A percentile compares a stretch with the other conserved stretches of the same genome.
These are phyloP conservation scores for Pristionchus exspectatus DNA, from an alignment of 2,888 invertebrate genomes.

Conservation along the genomic window DNA sequence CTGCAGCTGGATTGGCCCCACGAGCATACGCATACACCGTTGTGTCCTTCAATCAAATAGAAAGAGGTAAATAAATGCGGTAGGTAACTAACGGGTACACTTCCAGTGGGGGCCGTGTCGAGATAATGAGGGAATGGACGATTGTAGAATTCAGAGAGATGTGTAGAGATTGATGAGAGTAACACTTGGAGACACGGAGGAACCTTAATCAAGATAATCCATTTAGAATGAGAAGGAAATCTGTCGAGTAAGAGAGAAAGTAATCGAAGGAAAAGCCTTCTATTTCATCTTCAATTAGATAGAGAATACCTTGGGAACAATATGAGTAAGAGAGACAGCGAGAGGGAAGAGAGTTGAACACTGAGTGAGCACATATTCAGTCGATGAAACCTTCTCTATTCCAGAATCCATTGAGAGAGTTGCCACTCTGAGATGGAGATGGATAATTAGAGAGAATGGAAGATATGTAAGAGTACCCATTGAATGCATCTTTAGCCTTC, in stretches of 20 bases:
- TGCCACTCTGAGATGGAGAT: no score
- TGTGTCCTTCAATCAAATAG: not conserved
- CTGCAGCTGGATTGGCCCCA: not conserved
- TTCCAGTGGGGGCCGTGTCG: slow-evolving; percentile 37
- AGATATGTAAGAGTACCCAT: not conserved
- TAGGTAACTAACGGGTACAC: not conserved
- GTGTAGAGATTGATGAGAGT: slow-evolving; percentile 22
- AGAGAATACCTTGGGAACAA: slow-evolving; percentile 30
- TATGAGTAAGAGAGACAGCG: slow-evolving; percentile 34
- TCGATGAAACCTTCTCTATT: slow-evolving; percentile 6
- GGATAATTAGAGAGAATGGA: not conserved
- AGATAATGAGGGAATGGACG: not conserved
- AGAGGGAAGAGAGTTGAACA: slow-evolving; percentile 44
- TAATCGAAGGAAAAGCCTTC: no score
- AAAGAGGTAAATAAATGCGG: not conserved
- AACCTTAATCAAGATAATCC: not conserved
- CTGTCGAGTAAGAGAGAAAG: no score
- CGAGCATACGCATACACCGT: slow-evolving; percentile 43
- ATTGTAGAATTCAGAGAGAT: slow-evolving; percentile 41
- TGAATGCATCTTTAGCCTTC: slow-evolving; percentile 25
- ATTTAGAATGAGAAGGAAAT: no score
- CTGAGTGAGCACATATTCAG: slow-evolving; percentile 25
- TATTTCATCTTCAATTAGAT: no score
- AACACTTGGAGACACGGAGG: slow-evolving; percentile 42
- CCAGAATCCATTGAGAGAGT: not conserved